phyloP scores from a whole-genome alignment of 2,113 vertebrate species.

The Neopipo cinnamomea region DNA sequence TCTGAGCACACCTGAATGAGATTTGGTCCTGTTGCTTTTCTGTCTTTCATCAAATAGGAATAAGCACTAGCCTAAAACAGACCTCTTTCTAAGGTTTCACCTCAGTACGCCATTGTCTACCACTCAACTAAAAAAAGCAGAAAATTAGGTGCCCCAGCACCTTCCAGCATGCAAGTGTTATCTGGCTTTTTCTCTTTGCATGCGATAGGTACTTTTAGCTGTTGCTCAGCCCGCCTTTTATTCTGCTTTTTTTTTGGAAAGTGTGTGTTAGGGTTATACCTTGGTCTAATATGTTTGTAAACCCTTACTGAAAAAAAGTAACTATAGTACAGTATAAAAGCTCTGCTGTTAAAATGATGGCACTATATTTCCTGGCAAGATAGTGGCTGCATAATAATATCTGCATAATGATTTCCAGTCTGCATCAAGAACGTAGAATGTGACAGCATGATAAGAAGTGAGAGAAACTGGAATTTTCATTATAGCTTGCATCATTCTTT shows the following conservation, averaged over 20 bases:
- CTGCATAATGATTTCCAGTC: background rate
- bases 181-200: background rate
- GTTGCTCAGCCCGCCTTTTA: background rate
- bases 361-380: background rate
- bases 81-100: background rate
- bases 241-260: background rate
- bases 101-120: background rate
- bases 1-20: background rate
- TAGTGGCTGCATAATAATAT: background rate
- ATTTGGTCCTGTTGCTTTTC: background rate
- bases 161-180: background rate
- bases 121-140: background rate
- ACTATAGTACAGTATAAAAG: background rate
- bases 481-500: constrained; percentile 9
- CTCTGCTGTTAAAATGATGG: background rate
- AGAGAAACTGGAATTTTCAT: constrained; percentile 18
- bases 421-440: constrained; percentile 26
- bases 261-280: background rate
- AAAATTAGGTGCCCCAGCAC: background rate
- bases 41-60: background rate
- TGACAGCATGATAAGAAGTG: background rate
- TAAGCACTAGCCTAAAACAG: background rate
- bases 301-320: background rate
- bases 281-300: background rate
- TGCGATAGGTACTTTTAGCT: background rate